Base-by-base conservation (phyloP, 2,113 vertebrate species). In the Gymnocephalus cernua region DNA sequence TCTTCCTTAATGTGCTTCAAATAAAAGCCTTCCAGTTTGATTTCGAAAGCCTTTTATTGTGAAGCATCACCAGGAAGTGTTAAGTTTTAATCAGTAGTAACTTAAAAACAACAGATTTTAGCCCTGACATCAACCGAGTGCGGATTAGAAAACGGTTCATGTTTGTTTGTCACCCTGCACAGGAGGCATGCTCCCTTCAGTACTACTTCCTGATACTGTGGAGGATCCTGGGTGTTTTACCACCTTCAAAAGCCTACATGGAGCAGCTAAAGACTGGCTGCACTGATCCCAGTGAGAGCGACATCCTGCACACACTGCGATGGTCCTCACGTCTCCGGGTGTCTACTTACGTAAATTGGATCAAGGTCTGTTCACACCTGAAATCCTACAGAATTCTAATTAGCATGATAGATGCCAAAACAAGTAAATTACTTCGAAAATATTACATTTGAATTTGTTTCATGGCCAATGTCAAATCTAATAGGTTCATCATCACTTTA, bases 111-210 rank as follows among this genome's bases (percentile, higher is more conserved):
- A 11, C 35, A 69, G 15, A n/a, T 14, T 53, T 47, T 4, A 45
- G 11, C 23, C 18, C 4, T 41, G 61, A 48, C 12, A 70, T 23
- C 9, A 27, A 44, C 14, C 71, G 1, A 51, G 9, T 19, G 21
- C 0, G 2, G 0, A 45, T 38, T 50, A 23, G 4, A 71, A 16
- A 72, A 56, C 18, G 8, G 2, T 51, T 10, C 53, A 38, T 50
- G 7, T 56, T 18, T 74, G 6, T 77, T 48, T 72, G 4, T 77
- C 10, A 4, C 65, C 16, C 53, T n/a, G 1, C 38, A 57, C 84
- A 99, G 98, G 98, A 99, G 95, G 98, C 98, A 59, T 99, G 98
- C 90, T 98, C 98, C 12, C 96, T 99, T 76, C 98, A 99, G 62
- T 99, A 99, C 93, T 98, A 97, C 82, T 99, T 99, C 90, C 83